Percentiles rank a stretch among this genome's conserved stretches.
Evolutionary conservation across 2,113 vertebrate genomes (phyloP).

Genomic region (Oryzias curvinotus): DNA sequence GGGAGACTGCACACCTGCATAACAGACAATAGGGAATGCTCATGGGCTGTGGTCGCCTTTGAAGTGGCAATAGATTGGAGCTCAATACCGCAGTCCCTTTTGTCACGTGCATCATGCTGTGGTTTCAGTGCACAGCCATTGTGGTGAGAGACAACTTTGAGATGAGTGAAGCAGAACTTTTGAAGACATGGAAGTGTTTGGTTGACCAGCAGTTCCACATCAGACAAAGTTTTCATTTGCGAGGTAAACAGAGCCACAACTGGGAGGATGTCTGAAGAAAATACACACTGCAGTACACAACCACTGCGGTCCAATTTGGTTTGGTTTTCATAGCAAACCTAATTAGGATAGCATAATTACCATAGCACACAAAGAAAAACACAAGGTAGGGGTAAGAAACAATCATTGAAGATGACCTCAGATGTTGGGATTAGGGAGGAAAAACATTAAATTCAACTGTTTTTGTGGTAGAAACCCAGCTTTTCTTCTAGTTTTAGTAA

Average conservation of each 20-base stretch:
- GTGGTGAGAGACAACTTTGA: slow-evolving; percentile 54
- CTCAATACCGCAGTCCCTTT: slow-evolving; percentile 46
- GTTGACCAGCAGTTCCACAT: slow-evolving; percentile 55
- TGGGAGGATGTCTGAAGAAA: neutral
- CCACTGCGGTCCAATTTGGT: neutral
- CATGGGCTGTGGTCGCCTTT: slow-evolving; percentile 65
- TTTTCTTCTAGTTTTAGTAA: slow-evolving; percentile 4
- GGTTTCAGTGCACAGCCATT: slow-evolving; percentile 62
- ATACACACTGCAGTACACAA: neutral
- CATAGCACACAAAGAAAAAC: slow-evolving; percentile 38
- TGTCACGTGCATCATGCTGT: slow-evolving; percentile 48
- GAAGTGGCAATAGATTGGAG: slow-evolving; percentile 69
- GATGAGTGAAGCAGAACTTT: slow-evolving; percentile 43
- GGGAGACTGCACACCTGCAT: slow-evolving; percentile 73
- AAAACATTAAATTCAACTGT: slow-evolving; percentile 15
- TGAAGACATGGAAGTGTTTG: slow-evolving; percentile 53
- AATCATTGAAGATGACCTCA: slow-evolving; percentile 40
- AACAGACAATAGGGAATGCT: slow-evolving; percentile 58
- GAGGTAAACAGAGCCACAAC: slow-evolving; percentile 8
- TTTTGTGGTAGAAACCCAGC: neutral
- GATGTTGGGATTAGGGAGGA: slow-evolving; percentile 40
- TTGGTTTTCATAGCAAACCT: slow-evolving; percentile 12
- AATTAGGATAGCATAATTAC: slow-evolving; percentile 41
- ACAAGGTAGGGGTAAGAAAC: slow-evolving; percentile 26
- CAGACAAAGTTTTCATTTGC: slow-evolving; percentile 36